Evolutionary conservation across 1,140 invertebrate genomes (phyloP), one percentile per base, ranked within the genome.

Genomic region (Tetramorium simillimum): DNA sequence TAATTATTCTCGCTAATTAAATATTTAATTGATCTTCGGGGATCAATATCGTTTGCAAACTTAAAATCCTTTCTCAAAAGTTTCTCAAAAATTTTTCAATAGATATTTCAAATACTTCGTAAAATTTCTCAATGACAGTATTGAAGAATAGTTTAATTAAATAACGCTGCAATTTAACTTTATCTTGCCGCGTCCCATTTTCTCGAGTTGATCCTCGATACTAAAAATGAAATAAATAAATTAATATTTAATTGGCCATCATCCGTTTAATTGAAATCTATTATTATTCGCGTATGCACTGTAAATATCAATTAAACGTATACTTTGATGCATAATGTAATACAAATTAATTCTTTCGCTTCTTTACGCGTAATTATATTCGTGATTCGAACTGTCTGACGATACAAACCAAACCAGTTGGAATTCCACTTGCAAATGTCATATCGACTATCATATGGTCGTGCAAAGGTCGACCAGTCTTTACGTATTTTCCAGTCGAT

Each of bases 391-490:
- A 28, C 43, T 72, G 28, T 16, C 21, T 73, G 53, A 60, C 58
- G 82, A 85, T 53, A 33, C 33, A 65, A 78, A 85, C 21, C 67
- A 82, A 82, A 72, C 73, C 56, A 63, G 82, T 85, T 65, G 82
- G 60, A 56, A 78, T 77, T 85, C 73, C 82, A 85, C 3, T 51
- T 65, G 70, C 62, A 85, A 85, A 85, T 85, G 82, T 77, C 73
- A 77, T 85, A 49, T 28, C 46, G 46, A 24, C 60, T 85, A 85
- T 85, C 75, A 58, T 51, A 51, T 33, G 16, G n/a, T 51, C 33
- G 40, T 46, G 18, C 46, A 85, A 85, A 76, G 82, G 72, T 85
- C 75, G 82, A 78, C 75, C 46, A 14, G 82, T 85, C 60, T 33
- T 78, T 28, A 51, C 53, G 53, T 85, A 37, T 78, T 69, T 75